Evolutionary conservation across 2,797 vertebrate species (phyloP).

Genomic region (Anguilla marmorata): DNA sequence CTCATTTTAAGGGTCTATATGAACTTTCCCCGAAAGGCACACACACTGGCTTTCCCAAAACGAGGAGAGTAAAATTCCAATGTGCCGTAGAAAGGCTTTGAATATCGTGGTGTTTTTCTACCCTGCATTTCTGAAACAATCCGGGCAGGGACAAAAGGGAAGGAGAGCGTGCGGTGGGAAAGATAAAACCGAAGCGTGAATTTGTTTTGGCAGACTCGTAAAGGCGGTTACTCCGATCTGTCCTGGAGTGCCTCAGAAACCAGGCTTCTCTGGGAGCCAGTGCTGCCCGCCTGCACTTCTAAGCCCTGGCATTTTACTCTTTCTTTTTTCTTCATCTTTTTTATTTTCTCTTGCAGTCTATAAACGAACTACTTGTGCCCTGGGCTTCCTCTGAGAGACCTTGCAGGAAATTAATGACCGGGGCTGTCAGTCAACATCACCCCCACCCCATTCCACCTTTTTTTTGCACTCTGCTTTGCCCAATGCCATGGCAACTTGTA

Average conservation of each 20-base stretch:
- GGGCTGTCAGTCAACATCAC: conserved; percentile 3
- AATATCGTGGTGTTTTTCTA: neutral
- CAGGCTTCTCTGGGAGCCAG: conserved; percentile 7
- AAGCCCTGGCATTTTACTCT: neutral
- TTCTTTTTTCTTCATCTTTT: neutral
- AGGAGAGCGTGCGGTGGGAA: conserved; percentile 24
- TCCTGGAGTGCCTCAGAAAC: conserved; percentile 21
- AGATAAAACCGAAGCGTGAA: conserved; percentile 16
- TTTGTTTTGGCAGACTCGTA: conserved; percentile 33
- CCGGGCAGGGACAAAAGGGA: neutral
- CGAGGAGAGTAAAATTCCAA: neutral
- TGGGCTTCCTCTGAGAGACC: neutral
- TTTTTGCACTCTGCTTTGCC: neutral
- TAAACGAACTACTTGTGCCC: conserved; percentile 10
- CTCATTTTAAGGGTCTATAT: neutral
- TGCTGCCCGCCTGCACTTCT: neutral
- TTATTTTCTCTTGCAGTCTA: neutral
- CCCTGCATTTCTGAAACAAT: neutral
- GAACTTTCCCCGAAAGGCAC: neutral
- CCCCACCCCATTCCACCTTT: neutral
- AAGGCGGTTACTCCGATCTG: conserved; percentile 28
- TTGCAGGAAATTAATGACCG: conserved; percentile 8
- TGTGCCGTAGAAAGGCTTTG: neutral
- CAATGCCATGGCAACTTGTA: conserved; percentile 5
- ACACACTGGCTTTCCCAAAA: neutral